These are phyloP conservation scores for Apis dorsata DNA, from an alignment of 1,140 invertebrate genomes.

Conservation along the genomic window DNA sequence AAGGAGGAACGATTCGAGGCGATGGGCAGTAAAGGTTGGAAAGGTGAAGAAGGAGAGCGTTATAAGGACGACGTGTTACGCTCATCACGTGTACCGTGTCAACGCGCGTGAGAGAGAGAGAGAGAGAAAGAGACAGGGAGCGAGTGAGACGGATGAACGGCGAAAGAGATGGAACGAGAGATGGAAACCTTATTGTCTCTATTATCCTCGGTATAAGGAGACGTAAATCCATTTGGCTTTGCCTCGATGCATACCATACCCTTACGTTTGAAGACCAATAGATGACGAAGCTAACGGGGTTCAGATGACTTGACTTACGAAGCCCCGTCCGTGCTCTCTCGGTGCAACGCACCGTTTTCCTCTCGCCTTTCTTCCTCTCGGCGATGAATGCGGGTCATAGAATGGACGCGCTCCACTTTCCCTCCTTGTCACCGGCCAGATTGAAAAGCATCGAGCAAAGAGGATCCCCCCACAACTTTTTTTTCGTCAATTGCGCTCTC, in stretches of 20 bases:
- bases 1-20: too few species aligned
- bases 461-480: too few species aligned
- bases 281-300: conserved; percentile 70
- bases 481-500: too few species aligned
- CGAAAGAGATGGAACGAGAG: conserved; percentile 56
- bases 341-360: conserved; percentile 48
- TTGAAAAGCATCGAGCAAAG: too few species aligned
- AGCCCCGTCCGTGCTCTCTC: conserved; percentile 46
- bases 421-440: neutral
- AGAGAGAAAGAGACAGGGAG: neutral
- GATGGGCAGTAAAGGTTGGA: neutral
- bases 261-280: conserved; percentile 65
- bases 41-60: neutral
- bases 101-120: neutral
- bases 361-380: conserved; percentile 16
- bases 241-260: conserved; percentile 26
- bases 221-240: conserved; percentile 67
- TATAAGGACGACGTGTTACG: neutral
- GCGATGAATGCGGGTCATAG: conserved; percentile 42
- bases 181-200: conserved; percentile 71
- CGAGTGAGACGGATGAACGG: conserved; percentile 40
- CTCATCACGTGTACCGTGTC: conserved; percentile 33
- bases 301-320: conserved; percentile 75
- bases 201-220: conserved; percentile 68
- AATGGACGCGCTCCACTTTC: conserved; percentile 45